Evolutionary conservation across 1,140 invertebrate genomes (phyloP).

Genomic region (Pissodes strobi): DNA sequence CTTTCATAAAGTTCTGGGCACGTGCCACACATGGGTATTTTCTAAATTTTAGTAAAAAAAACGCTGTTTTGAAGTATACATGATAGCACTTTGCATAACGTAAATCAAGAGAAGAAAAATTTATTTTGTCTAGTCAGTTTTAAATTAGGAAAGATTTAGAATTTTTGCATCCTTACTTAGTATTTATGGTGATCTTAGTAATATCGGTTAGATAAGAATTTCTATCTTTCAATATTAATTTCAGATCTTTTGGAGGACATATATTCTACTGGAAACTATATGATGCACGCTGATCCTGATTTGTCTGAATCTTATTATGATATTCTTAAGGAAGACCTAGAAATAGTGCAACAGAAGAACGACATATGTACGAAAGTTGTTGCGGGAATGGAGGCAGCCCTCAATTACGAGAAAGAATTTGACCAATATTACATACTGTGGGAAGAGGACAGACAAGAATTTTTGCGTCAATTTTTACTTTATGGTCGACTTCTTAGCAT

Average conservation of each 20-base stretch:
- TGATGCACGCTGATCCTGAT: conserved; percentile 41
- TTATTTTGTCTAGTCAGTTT: too few species aligned
- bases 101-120: too few species aligned
- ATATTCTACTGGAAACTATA: conserved; percentile 41
- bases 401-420: conserved; percentile 72
- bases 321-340: conserved; percentile 62
- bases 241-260: conserved; percentile 45
- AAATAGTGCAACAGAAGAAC: conserved; percentile 60
- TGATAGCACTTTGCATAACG: too few species aligned
- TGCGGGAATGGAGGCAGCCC: conserved; percentile 59
- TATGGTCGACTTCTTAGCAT: conserved; percentile 81
- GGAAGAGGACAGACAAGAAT: conserved; percentile 84
- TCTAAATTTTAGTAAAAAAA: too few species aligned
- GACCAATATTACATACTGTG: conserved; percentile 85
- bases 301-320: conserved; percentile 33
- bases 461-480: conserved; percentile 75
- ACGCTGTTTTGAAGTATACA: too few species aligned
- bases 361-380: conserved; percentile 37
- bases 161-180: too few species aligned
- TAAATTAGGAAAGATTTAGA: too few species aligned
- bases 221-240: too few species aligned
- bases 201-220: too few species aligned
- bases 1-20: too few species aligned
- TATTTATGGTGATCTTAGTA: too few species aligned
- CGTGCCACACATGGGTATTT: too few species aligned